Evolutionary conservation across 2,888 invertebrate genomes (phyloP).

Genomic region (Cataglyphis cursor): DNA sequence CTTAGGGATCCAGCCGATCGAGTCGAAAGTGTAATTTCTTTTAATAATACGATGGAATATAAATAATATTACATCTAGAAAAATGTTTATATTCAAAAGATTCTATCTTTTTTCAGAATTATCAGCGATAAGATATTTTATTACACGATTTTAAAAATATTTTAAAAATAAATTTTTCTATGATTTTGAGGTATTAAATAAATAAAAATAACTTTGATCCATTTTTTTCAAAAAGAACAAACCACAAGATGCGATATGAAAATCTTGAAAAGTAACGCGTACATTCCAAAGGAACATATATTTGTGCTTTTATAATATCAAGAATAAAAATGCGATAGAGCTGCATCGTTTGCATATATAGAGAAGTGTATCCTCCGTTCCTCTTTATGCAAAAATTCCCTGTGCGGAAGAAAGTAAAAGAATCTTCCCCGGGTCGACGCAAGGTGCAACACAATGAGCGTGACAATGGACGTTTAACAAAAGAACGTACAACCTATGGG

Average conservation of each 20-base stretch:
- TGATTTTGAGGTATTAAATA: not conserved
- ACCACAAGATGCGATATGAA: not conserved
- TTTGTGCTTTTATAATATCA: not conserved
- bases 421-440: not conserved
- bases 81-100: not conserved
- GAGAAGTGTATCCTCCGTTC: not conserved
- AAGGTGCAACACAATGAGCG: slow-evolving; percentile 26
- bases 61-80: not conserved
- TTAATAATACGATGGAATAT: not conserved
- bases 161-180: not conserved
- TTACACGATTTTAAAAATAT: not conserved
- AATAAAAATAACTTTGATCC: not conserved
- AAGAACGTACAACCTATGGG: slow-evolving; percentile 24
- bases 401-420: not conserved
- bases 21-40: not conserved
- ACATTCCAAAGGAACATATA: not conserved
- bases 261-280: not conserved
- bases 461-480: slow-evolving; percentile 35
- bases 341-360: slow-evolving; percentile 2
- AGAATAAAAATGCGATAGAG: slow-evolving; percentile 2
- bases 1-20: not conserved
- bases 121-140: not conserved
- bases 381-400: not conserved
- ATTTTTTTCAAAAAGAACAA: not conserved
- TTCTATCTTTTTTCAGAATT: not conserved